Conservation (phyloP, 2,113 vertebrate species). For the Muntiacus reevesi region DNA sequence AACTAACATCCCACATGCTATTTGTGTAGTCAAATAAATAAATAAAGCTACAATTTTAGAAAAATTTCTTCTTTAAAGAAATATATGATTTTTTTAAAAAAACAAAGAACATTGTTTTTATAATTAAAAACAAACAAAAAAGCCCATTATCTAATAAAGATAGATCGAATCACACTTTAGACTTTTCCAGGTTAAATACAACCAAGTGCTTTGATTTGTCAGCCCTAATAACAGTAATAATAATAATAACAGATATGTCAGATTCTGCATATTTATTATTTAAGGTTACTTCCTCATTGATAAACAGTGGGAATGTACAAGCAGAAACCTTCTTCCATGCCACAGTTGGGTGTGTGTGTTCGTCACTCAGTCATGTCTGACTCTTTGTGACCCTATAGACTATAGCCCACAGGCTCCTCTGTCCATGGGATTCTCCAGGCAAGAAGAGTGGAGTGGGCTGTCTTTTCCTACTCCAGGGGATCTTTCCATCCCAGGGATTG, state of each 20-base stretch:
- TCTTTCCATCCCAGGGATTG: neutral
- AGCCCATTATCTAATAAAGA: neutral
- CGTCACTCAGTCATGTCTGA: neutral
- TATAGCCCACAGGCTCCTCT: neutral
- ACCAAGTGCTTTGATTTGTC: neutral
- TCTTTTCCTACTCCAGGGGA: neutral
- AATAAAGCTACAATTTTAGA: rapidly evolving
- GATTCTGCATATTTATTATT: neutral
- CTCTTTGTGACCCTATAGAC: neutral
- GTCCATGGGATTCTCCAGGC: neutral
- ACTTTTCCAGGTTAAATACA: neutral
- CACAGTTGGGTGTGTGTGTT: neutral
- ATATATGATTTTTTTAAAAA: neutral
- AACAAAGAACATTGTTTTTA: neutral
- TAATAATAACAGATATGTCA: neutral
- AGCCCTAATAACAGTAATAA: neutral
- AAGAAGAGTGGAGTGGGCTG: neutral
- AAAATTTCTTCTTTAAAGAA: neutral
- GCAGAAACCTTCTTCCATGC: neutral
- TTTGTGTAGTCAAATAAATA: neutral
- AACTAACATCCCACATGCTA: neutral
- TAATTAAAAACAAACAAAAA: neutral
- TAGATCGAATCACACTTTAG: neutral
- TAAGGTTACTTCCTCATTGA: neutral
- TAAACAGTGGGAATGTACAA: neutral